Conservation (phyloP, 2,797 vertebrate species). For the Miichthys miiuy region DNA sequence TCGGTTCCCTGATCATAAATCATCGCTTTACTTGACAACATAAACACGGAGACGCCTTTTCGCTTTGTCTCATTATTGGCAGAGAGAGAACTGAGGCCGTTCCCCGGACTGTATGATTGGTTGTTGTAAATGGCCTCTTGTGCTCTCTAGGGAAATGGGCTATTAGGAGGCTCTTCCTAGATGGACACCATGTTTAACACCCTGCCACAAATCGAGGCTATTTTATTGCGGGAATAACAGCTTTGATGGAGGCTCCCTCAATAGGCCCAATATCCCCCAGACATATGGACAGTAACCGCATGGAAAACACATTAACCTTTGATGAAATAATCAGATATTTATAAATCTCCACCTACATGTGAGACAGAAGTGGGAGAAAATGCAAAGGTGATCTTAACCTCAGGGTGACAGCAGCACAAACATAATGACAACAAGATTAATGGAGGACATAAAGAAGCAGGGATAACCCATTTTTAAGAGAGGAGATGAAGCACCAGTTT, state of each 20-base stretch:
- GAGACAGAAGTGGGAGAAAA: neutral
- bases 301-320: conserved; percentile 21
- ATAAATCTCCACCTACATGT: neutral
- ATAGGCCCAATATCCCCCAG: conserved; percentile 1
- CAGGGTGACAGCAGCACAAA: neutral
- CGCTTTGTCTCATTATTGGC: conserved; percentile 69
- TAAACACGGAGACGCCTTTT: conserved; percentile 36
- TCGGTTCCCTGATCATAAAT: conserved; percentile 57
- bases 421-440: neutral
- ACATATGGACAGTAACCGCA: neutral
- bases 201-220: conserved; percentile 39
- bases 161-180: conserved; percentile 54
- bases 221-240: conserved; percentile 49
- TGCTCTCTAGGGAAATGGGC: conserved; percentile 60
- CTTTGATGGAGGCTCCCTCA: conserved; percentile 36
- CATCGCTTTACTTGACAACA: conserved; percentile 34
- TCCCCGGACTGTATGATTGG: conserved; percentile 37
- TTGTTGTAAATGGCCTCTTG: conserved; percentile 59
- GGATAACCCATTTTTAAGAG: conserved; percentile 3
- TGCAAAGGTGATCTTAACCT: neutral
- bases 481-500: conserved; percentile 9
- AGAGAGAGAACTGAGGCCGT: conserved; percentile 25
- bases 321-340: conserved; percentile 25
- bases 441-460: neutral
- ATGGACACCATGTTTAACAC: conserved; percentile 55